Evolutionary conservation across 2,797 vertebrate species (phyloP).

Genomic region (Clarias fuscus): DNA sequence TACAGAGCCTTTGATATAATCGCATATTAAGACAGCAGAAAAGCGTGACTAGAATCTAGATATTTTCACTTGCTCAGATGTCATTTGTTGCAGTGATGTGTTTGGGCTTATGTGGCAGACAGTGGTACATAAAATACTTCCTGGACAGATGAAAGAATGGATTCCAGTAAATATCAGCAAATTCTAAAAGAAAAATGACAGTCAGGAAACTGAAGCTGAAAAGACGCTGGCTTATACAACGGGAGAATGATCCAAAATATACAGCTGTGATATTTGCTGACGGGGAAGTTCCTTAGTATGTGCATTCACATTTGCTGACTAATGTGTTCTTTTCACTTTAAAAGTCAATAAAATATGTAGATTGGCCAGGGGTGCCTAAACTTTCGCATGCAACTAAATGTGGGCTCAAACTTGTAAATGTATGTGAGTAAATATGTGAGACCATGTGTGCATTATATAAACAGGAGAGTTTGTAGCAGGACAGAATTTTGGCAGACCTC

Average conservation of each 20-base stretch:
- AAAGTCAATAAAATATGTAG: neutral
- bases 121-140: neutral
- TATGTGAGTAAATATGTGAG: neutral
- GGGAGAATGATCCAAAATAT: conserved; percentile 1
- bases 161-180: neutral
- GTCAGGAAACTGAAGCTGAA: neutral
- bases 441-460: neutral
- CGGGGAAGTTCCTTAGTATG: neutral
- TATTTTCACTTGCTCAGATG: no score
- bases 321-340: neutral
- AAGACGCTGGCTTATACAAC: neutral
- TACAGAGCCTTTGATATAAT: no score
- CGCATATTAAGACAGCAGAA: no score
- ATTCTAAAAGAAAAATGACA: neutral
- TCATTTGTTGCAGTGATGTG: neutral
- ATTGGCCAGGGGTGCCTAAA: neutral
- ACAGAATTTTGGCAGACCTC: conserved; percentile 34
- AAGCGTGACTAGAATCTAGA: no score
- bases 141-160: neutral
- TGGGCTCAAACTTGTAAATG: neutral
- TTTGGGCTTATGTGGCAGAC: neutral
- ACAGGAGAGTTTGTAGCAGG: conserved; percentile 13
- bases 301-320: neutral
- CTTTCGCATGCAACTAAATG: neutral
- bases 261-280: neutral